These are phyloP conservation scores for Peromyscus californicus DNA, from an alignment of 2,113 vertebrate species.

Conservation along the genomic window DNA sequence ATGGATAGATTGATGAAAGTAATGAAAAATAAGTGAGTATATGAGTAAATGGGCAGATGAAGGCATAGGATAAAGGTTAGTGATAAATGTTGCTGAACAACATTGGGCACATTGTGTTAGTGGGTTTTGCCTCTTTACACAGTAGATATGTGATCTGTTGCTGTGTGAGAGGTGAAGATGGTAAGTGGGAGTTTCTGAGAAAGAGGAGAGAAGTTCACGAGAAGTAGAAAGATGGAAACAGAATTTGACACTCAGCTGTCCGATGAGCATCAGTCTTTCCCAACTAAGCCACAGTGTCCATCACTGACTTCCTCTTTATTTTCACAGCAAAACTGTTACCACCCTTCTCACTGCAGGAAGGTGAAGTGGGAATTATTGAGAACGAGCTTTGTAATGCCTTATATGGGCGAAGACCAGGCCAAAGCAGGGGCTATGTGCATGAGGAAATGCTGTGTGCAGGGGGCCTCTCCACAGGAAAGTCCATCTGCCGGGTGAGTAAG, in stretches of 20 bases:
- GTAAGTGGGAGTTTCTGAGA: neutral
- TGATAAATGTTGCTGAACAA: neutral
- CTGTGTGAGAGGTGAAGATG: neutral
- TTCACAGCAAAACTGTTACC: conserved; percentile 19
- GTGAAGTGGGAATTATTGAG: conserved; percentile 54
- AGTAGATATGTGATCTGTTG: neutral
- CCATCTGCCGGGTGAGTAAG: conserved; percentile 73
- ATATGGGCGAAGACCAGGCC: neutral
- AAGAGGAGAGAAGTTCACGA: neutral
- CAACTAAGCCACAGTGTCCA: too few relatives aligned
- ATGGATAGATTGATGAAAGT: neutral
- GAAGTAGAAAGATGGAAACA: neutral
- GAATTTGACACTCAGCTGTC: neutral
- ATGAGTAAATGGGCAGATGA: neutral
- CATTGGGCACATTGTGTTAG: neutral
- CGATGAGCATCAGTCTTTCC: neutral
- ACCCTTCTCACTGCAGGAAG: conserved; percentile 74
- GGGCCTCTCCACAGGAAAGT: conserved; percentile 45
- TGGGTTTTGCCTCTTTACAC: neutral
- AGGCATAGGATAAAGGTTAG: neutral
- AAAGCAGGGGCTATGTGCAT: neutral
- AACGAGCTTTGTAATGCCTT: conserved; percentile 61
- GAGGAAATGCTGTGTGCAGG: conserved; percentile 74
- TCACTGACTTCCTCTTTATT: neutral
- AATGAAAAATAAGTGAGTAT: too few relatives aligned